Evolutionary conservation across 2,797 vertebrate species (phyloP).

Genomic region (Macroramphosus scolopax): DNA sequence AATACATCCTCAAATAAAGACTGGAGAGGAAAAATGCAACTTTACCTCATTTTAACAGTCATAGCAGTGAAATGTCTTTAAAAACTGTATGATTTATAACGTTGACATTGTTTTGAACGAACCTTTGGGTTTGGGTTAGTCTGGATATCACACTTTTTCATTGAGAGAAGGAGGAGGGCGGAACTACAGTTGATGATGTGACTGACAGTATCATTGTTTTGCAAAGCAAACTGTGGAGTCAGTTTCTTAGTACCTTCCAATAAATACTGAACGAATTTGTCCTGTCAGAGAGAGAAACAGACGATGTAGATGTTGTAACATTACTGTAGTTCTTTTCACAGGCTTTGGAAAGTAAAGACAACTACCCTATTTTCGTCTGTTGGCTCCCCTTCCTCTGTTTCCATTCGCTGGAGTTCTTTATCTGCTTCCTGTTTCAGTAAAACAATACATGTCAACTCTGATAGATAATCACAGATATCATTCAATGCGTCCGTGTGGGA

Average conservation of each 20-base stretch:
- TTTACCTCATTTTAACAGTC: neutral
- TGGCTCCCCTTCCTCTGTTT: slow-evolving; percentile 23
- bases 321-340: neutral
- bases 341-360: slow-evolving; percentile 1
- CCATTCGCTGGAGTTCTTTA: slow-evolving; percentile 26
- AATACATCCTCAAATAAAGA: slow-evolving; percentile 49
- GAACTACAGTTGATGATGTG: slow-evolving; percentile 54
- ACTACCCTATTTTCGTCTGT: slow-evolving; percentile 25
- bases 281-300: slow-evolving; percentile 33
- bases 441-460: slow-evolving; percentile 1
- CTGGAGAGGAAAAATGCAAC: slow-evolving; percentile 32
- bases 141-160: slow-evolving; percentile 50
- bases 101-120: no score
- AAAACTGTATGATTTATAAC: no score
- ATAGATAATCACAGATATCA: neutral
- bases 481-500: neutral
- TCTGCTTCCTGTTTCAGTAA: slow-evolving; percentile 41
- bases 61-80: no score
- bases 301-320: no score
- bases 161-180: slow-evolving; percentile 52
- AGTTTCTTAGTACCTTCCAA: neutral
- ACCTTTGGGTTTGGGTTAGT: slow-evolving; percentile 30
- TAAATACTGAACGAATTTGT: slow-evolving; percentile 26
- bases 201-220: neutral
- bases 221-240: rapidly evolving